phyloP scores from a whole-genome alignment of 2,113 vertebrate species.

The Leptocoma aspasia region DNA sequence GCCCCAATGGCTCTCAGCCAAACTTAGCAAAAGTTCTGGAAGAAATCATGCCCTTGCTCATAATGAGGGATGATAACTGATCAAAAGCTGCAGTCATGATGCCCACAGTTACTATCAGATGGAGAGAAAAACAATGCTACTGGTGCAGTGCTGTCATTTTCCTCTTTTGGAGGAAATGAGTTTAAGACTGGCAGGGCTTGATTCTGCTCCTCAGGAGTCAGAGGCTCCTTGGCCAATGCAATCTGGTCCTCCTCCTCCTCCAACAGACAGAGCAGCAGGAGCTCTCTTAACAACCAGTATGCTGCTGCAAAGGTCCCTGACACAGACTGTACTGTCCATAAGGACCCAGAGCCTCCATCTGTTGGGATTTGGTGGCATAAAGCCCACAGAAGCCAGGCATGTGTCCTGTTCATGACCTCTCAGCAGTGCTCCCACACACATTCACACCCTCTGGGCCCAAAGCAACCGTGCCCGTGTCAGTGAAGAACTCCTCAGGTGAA shows the following conservation, averaged over 20 bases:
- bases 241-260: background rate
- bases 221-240: background rate
- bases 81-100: background rate
- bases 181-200: background rate
- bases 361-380: fast-evolving
- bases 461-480: background rate
- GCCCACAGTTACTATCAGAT: background rate
- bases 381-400: background rate
- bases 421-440: background rate
- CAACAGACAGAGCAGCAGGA: background rate
- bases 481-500: background rate
- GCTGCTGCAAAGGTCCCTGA: background rate
- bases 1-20: background rate
- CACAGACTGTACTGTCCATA: background rate
- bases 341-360: background rate
- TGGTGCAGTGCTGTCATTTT: background rate
- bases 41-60: background rate
- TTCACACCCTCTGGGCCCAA: background rate
- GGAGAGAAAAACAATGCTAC: background rate
- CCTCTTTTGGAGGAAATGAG: background rate
- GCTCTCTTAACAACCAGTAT: background rate
- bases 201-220: background rate
- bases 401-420: background rate
- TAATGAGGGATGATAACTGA: background rate
- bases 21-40: background rate